Percentiles rank a stretch among this genome's conserved stretches.
Conservation (phyloP, 2,888 invertebrate species). For the Teleogryllus oceanicus region DNA sequence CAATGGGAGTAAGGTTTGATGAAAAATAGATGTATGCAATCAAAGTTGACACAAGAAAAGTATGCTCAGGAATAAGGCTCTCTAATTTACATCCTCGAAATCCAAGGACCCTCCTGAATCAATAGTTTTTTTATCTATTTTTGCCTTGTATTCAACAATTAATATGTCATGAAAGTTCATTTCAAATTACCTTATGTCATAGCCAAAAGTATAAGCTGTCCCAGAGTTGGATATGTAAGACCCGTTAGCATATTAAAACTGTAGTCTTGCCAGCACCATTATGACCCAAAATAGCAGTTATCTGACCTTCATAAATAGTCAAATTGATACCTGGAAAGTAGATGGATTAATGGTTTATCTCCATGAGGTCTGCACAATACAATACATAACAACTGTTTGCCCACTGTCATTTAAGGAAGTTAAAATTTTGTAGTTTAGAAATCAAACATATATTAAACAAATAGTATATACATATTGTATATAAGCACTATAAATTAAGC, state of each 20-base stretch:
- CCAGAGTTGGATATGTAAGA: constrained; percentile 69
- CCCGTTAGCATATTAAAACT: constrained; percentile 79
- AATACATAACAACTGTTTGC: too few relatives aligned
- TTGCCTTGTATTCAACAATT: background rate
- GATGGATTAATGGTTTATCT: background rate
- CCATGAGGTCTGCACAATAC: too few relatives aligned
- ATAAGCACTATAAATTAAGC: too few relatives aligned
- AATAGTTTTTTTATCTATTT: too few relatives aligned
- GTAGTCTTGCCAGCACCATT: constrained; percentile 88
- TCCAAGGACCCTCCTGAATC: background rate
- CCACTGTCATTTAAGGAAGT: too few relatives aligned
- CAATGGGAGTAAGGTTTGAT: too few relatives aligned
- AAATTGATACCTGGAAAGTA: constrained; percentile 62
- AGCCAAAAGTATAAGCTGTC: constrained; percentile 70
- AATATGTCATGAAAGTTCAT: background rate
- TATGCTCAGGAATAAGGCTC: too few relatives aligned
- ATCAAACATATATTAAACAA: too few relatives aligned
- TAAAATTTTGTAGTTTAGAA: too few relatives aligned
- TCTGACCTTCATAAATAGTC: constrained; percentile 81
- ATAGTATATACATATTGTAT: too few relatives aligned
- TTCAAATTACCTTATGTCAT: constrained; percentile 61
- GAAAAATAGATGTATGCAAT: too few relatives aligned
- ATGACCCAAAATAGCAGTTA: constrained; percentile 80
- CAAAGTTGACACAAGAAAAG: too few relatives aligned
- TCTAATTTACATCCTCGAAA: background rate